Conservation (phyloP, 2,113 vertebrate species). For the Lepisosteus oculatus region DNA sequence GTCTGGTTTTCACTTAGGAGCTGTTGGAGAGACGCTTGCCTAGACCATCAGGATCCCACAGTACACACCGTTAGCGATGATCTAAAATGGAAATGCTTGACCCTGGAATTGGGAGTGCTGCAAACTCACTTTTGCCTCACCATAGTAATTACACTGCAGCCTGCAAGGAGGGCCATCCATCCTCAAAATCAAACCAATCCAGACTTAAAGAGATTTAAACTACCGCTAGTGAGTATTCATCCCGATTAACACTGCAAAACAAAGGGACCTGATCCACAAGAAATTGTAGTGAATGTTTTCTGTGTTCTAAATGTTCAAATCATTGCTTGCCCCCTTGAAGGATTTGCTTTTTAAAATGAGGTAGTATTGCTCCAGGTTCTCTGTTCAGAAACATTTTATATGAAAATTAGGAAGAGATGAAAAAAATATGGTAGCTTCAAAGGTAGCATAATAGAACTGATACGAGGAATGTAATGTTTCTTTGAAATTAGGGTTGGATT, state of each 20-base stretch:
- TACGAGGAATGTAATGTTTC: conserved; percentile 1
- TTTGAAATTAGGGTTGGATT: neutral
- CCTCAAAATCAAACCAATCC: conserved; percentile 36
- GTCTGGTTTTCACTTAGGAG: neutral
- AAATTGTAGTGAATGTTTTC: neutral
- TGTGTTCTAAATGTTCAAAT: neutral
- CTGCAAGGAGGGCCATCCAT: conserved; percentile 37
- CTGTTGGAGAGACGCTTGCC: neutral
- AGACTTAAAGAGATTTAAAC: conserved; percentile 19
- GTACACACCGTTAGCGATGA: conserved; percentile 1
- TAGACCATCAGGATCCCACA: conserved; percentile 17
- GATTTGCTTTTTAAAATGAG: neutral
- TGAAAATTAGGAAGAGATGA: neutral
- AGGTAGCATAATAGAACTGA: conserved; percentile 3
- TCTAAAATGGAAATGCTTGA: conserved; percentile 38
- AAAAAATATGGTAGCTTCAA: neutral
- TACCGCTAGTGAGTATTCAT: conserved; percentile 41
- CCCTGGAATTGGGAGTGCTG: conserved; percentile 34
- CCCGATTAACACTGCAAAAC: neutral
- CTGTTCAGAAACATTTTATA: neutral
- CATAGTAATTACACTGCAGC: conserved; percentile 28
- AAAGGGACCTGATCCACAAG: neutral
- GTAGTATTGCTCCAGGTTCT: neutral
- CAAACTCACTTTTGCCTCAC: conserved; percentile 26
- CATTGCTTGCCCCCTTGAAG: neutral